Base-by-base conservation (phyloP, 92 coral and sea anemone species). In the Parazoanthus atlanticus region DNA sequence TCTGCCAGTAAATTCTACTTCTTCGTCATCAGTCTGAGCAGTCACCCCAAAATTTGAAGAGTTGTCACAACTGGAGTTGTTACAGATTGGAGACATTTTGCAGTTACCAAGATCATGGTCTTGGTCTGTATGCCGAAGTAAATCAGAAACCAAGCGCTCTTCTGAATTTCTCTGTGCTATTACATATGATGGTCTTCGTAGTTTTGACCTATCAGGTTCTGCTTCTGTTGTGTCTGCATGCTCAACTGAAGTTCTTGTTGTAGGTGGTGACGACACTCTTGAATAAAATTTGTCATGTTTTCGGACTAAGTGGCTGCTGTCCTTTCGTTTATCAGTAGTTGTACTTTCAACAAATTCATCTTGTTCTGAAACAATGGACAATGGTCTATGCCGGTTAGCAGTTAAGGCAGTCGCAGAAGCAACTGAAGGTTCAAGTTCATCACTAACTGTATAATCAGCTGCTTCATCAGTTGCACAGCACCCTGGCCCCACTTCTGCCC, bases 101-200 rank as follows among this genome's bases (percentile, higher is more conserved):
- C 52, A 13, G 12, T 30, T 31, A 46, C 40, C 4, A 2, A 34
- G n/a, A 69, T 15, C 56, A 41, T 61, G 76, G 9, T 26, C 41
- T 28, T 84, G 66, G 65, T 84, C 78, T 28, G 87, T 7, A 29
- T 71, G 40, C 11, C 11, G 64, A 15, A 84, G 61, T 31, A 84
- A 84, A 46, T 84, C 87, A 29, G 87, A 28, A 40, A 72, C 79
- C 40, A 84, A 72, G 8, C 65, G 65, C 41, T 84, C 87, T 19
- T 92, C 91, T 33, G 95, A 86, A 84, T 93, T 93, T 92, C 85
- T 92, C 86, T 97, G 99, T 34, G 99, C 99, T 74, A 86, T 89
- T 5, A 97, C 93, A 85, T 97, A 97, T 46, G 99, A 97, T 76
- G 98, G 95, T 72, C 99, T 90, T 38, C 98, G 96, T 2, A 93